Base-by-base conservation (phyloP, 2,888 invertebrate species). In the Phorcus lineatus region DNA sequence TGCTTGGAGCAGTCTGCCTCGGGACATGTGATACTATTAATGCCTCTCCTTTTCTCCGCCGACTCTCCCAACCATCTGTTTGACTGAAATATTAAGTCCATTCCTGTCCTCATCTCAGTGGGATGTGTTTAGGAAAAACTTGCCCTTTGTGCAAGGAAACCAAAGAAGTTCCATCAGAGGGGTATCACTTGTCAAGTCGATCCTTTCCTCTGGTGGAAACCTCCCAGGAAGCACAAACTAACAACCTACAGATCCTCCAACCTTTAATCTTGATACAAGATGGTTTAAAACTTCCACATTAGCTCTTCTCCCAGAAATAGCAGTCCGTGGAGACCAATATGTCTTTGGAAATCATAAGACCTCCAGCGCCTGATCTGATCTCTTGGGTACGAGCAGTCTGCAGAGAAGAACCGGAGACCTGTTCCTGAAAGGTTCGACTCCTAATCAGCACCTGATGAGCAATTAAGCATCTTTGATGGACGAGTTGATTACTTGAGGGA, bases 381-480 rank as follows among this genome's bases (percentile, higher is more conserved):
- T 47, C 47, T 1, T 47, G 47, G 47, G 47, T 47, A 47, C 11
- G 47, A 13, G 13, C 9, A 47, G 47, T 47, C 47, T 47, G 47
- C 11, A 11, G 47, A 47, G 47, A 47, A 13, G 47, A 47, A 47
- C 47, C 13, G 47, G 11, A 47, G 47, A 47, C 47, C 47, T 47
- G 11, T 47, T 47, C 28, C 19, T 62, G 62, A 62, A 62, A 17
- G 62, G n/a, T 62, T 62, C n/a, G 62, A 62, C 62, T 62, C 24
- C 22, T 28, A 28, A 28, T 62, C 62, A 28, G 28, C 62, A 62
- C 62, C 62, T 62, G 62, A 62, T 62, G 62, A 62, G 62, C 62
- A 62, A 62, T 62, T 62, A 62, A 62, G 62, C 62, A 22, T 28
- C 62, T 62, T 62, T 62, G 62, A 62, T 62, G 62, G 62, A 24